A percentile compares a stretch with the other conserved stretches of the same genome.
phyloP scores from a whole-genome alignment of 2,797 vertebrate genomes.

The Tolypeutes matacus region DNA sequence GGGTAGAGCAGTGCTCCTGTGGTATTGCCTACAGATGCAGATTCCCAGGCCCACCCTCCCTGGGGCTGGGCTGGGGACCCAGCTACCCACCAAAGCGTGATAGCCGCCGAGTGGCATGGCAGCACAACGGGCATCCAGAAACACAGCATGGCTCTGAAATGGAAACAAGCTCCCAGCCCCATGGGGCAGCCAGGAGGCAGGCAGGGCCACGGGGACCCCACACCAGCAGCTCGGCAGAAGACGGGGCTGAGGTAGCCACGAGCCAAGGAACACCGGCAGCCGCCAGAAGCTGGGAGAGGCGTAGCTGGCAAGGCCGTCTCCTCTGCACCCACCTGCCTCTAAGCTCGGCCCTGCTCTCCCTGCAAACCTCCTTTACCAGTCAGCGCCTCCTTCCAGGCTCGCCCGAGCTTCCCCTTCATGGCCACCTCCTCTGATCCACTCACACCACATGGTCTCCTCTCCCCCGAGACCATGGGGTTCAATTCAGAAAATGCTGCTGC shows the following conservation, averaged over 20 bases:
- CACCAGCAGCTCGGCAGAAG: background rate
- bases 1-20: accelerated
- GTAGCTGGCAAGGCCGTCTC: background rate
- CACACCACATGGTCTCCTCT: background rate
- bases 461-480: background rate
- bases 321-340: accelerated
- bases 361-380: accelerated
- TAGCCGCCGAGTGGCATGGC: background rate
- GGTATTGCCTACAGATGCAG: background rate
- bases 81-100: background rate
- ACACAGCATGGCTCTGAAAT: background rate
- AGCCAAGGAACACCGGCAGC: accelerated
- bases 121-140: background rate
- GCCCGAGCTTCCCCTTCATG: background rate
- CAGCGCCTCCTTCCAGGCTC: background rate
- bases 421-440: no score
- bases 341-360: background rate
- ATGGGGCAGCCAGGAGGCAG: background rate
- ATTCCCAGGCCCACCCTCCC: background rate
- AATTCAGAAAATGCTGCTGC: no score
- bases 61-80: background rate
- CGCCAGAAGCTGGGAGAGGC: background rate
- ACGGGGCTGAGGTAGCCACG: accelerated
- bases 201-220: background rate
- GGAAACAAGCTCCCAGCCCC: background rate